Conservation (phyloP, 2,797 vertebrate species). For the Siniperca obscura region DNA sequence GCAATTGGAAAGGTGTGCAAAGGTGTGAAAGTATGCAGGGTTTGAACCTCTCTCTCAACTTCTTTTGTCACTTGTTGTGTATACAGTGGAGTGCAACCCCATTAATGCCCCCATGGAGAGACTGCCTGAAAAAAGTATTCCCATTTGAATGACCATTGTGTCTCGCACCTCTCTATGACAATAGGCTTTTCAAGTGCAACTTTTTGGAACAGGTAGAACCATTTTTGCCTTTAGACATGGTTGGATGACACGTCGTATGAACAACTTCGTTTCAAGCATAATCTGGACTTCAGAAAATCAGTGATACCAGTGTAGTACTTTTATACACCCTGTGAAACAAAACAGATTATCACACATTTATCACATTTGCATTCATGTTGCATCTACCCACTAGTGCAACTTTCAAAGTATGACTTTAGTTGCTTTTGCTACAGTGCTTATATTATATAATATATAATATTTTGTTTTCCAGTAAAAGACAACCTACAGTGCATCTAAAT, state of each 20-base stretch:
- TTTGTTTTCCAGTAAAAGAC: conserved; percentile 25
- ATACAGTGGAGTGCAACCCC: no score
- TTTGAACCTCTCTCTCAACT: no score
- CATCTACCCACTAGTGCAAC: not conserved
- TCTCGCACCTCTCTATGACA: no score
- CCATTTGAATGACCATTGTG: no score
- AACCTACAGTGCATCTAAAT: conserved; percentile 19
- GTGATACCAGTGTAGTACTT: not conserved
- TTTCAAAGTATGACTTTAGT: conserved; percentile 1
- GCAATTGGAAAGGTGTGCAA: not conserved
- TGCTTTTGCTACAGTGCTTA: not conserved
- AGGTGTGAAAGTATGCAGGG: not conserved
- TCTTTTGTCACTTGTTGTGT: no score
- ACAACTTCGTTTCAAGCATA: not conserved
- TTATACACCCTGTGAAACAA: not conserved
- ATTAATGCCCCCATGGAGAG: no score
- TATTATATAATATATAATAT: not conserved
- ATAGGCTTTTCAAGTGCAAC: no score
- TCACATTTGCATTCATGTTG: conserved; percentile 17
- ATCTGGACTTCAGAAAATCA: not conserved
- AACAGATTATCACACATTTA: not conserved
- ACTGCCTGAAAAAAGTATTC: no score
- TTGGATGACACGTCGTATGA: not conserved
- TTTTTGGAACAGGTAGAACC: not conserved
- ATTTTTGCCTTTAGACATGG: not conserved